phyloP scores from a whole-genome alignment of 2,113 vertebrate genomes.

The Apteryx mantelli region DNA sequence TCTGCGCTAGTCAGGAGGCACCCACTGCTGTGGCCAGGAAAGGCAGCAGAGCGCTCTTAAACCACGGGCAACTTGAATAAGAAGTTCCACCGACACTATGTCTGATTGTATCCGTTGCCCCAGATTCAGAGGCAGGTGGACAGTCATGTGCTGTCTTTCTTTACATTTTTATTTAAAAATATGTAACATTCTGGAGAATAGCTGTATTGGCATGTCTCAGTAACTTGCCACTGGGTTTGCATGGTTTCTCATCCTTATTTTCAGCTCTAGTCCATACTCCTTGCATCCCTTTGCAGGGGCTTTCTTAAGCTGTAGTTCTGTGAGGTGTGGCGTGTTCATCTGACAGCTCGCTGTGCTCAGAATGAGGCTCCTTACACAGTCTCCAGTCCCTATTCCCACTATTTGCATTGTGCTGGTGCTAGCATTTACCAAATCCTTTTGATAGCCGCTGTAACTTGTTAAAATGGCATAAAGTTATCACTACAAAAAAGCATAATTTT shows the following conservation, averaged over 20 bases:
- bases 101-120: background rate
- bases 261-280: background rate
- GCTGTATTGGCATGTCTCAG: no score
- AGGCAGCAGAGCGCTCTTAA: background rate
- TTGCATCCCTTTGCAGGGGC: background rate
- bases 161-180: background rate
- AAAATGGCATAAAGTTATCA: background rate
- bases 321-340: background rate
- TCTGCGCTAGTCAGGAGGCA: rapidly evolving
- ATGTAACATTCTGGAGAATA: background rate
- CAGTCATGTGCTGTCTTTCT: background rate
- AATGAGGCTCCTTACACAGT: background rate
- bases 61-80: background rate
- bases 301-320: background rate
- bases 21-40: background rate
- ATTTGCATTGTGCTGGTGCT: background rate
- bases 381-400: no score
- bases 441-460: background rate
- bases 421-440: background rate
- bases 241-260: background rate
- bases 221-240: background rate
- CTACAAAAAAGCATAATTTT: background rate
- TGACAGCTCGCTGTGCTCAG: background rate
- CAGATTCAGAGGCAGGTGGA: background rate
- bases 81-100: rapidly evolving